Evolutionary conservation across 2,888 invertebrate species (phyloP).

Genomic region (Synanthedon myopaeformis): DNA sequence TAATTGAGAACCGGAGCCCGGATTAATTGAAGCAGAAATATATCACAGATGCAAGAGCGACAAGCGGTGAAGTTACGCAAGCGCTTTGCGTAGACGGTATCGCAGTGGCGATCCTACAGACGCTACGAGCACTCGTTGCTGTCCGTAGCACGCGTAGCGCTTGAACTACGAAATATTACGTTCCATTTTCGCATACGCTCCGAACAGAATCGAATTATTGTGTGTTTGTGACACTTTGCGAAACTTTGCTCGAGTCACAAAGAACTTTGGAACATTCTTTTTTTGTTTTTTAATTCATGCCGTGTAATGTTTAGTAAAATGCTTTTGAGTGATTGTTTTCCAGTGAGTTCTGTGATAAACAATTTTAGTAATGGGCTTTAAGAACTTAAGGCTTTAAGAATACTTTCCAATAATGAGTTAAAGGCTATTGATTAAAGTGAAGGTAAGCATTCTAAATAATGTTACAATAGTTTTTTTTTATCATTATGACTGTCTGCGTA

Average conservation of each 20-base stretch:
- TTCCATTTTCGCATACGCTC: not conserved
- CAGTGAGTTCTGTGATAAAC: too few species aligned
- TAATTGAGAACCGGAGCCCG: constrained; percentile 55
- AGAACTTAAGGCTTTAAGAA: too few species aligned
- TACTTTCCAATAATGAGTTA: too few species aligned
- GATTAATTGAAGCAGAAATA: constrained; percentile 67
- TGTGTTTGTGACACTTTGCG: not conserved
- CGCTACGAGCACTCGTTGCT: constrained; percentile 39
- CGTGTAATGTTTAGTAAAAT: not conserved
- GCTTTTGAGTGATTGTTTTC: too few species aligned
- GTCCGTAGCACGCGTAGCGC: constrained; percentile 1
- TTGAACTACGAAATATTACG: not conserved
- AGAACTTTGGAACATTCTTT: not conserved
- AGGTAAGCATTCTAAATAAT: too few species aligned
- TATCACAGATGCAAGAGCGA: constrained; percentile 57
- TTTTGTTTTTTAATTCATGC: not conserved
- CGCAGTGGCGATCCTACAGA: constrained; percentile 51
- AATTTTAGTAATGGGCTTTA: too few species aligned
- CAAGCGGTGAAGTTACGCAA: constrained; percentile 51
- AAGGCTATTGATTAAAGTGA: too few species aligned
- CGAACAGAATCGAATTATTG: not conserved
- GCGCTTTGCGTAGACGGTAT: constrained; percentile 44
- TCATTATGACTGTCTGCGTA: too few species aligned
- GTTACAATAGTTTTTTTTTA: too few species aligned
- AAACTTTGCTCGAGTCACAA: not conserved